Evolutionary conservation across 2,113 vertebrate genomes (phyloP).

Genomic region (Naja naja): DNA sequence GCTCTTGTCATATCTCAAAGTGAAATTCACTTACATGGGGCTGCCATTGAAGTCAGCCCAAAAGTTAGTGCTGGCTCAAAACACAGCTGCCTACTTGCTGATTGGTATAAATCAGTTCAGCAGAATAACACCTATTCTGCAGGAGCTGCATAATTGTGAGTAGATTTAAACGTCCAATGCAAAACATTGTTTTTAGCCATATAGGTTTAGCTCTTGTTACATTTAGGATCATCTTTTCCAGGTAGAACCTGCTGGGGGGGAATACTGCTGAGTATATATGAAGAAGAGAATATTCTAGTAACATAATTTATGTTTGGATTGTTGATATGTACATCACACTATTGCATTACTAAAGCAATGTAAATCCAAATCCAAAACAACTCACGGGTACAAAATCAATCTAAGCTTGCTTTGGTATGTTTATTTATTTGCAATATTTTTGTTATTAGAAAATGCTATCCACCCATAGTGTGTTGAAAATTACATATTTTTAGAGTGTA

Average conservation of each 20-base stretch:
- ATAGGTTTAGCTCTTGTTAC: background rate
- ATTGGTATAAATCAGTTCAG: background rate
- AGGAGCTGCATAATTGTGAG: background rate
- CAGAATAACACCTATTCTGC: background rate
- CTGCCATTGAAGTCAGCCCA: background rate
- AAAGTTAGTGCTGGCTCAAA: background rate
- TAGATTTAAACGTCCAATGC: background rate
- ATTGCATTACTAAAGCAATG: background rate
- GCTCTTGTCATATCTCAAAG: background rate
- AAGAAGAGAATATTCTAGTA: background rate
- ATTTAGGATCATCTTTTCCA: background rate
- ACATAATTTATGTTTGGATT: background rate
- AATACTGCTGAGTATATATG: background rate
- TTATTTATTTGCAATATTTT: background rate
- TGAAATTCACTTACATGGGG: background rate
- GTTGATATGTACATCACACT: background rate
- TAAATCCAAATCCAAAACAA: background rate
- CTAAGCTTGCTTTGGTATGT: background rate
- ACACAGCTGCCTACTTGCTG: background rate
- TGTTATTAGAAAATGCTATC: background rate
- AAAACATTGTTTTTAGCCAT: background rate
- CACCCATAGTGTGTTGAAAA: background rate
- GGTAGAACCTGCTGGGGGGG: background rate
- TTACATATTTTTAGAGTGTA: background rate
- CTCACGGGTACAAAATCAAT: background rate